Percentiles rank a stretch among this genome's conserved stretches.
phyloP scores from a whole-genome alignment of 2,113 vertebrate species.

The Plecturocebus donacophilus region DNA sequence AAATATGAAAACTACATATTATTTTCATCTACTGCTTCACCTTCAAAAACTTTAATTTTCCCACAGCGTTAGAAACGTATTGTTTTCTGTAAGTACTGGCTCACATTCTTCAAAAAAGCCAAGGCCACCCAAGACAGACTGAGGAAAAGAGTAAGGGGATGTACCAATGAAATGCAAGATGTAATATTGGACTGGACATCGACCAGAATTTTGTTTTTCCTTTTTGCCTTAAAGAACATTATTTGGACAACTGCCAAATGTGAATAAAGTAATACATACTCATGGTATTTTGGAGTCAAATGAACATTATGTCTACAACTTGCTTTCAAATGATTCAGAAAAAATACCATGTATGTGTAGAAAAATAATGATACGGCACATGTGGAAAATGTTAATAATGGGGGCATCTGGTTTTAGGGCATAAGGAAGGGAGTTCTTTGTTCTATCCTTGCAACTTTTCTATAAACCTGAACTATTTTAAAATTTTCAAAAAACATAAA shows the following conservation, averaged over 20 bases:
- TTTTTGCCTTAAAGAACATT: not conserved
- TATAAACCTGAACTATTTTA: not conserved
- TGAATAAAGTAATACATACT: not conserved
- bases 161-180: not conserved
- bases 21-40: constrained; percentile 11
- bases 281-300: not conserved
- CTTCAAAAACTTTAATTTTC: constrained; percentile 10
- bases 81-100: not conserved
- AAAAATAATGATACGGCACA: constrained; percentile 20
- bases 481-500: not conserved
- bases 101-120: not conserved
- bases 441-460: not conserved
- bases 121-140: constrained; percentile 14
- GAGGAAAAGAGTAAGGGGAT: not conserved
- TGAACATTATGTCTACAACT: not conserved
- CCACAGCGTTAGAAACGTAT: not conserved
- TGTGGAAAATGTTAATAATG: not conserved
- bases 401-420: not conserved
- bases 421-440: not conserved
- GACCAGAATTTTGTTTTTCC: not conserved
- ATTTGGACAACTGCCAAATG: not conserved
- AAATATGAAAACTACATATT: not conserved
- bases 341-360: not conserved
- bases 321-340: constrained; percentile 6
- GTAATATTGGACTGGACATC: not conserved